These are phyloP conservation scores for Phoenoteleia sp. DNA, from an alignment of 2,888 invertebrate species.

Conservation along the genomic window DNA sequence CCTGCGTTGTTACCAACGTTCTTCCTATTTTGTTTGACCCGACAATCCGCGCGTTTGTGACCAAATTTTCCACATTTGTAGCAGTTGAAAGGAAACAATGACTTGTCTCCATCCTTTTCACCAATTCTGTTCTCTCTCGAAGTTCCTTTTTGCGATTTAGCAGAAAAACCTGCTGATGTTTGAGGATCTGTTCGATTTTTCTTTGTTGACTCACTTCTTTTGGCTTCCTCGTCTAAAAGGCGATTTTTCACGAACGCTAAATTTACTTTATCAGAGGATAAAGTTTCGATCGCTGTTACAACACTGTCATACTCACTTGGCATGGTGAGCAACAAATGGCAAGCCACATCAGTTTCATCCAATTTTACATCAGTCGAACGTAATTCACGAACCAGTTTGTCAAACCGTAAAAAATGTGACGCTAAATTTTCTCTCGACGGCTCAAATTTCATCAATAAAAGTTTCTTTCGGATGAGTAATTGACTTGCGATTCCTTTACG, in stretches of 20 bases:
- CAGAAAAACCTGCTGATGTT: too few relatives aligned
- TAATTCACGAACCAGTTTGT: conserved; percentile 71
- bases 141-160: too few relatives aligned
- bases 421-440: not conserved
- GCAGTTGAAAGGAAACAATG: too few relatives aligned
- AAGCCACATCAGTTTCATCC: conserved; percentile 67
- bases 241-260: conserved; percentile 74
- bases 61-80: conserved; percentile 5
- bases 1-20: not conserved
- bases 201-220: conserved; percentile 16
- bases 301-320: conserved; percentile 72
- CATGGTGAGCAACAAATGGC: conserved; percentile 58
- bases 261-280: conserved; percentile 43
- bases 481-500: conserved; percentile 76
- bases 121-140: too few relatives aligned
- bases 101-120: too few relatives aligned
- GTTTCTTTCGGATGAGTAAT: conserved; percentile 46
- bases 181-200: not conserved
- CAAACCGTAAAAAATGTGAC: conserved; percentile 70
- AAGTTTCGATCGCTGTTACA: conserved; percentile 74
- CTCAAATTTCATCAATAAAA: not conserved
- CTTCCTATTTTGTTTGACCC: not conserved
- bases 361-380: conserved; percentile 68
- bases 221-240: conserved; percentile 72
- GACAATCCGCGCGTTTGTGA: conserved; percentile 3